Percentiles rank a stretch among this genome's conserved stretches.
These are phyloP conservation scores for Dermochelys coriacea DNA, from an alignment of 2,797 vertebrate species.

Conservation along the genomic window DNA sequence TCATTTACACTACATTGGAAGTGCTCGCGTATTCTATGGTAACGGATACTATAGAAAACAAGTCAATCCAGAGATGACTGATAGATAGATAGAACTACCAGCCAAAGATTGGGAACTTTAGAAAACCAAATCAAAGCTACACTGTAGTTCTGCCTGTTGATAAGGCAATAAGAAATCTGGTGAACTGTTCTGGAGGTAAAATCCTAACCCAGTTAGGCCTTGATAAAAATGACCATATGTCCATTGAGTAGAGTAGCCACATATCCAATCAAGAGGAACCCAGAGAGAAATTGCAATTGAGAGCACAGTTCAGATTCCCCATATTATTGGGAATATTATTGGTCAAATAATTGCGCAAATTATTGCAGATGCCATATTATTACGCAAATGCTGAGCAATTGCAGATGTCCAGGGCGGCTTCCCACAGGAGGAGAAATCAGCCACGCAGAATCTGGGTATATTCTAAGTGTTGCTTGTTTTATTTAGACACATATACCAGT, in stretches of 20 bases:
- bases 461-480: constrained; percentile 33
- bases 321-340: background rate
- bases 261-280: background rate
- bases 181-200: background rate
- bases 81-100: accelerated
- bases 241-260: background rate
- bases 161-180: background rate
- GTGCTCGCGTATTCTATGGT: background rate
- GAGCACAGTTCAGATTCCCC: background rate
- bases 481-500: background rate
- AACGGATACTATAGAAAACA: background rate
- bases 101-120: background rate
- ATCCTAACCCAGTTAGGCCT: background rate
- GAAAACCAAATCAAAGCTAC: constrained; percentile 27
- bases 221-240: background rate
- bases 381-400: background rate
- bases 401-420: background rate
- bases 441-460: background rate
- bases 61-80: background rate
- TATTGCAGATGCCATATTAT: background rate
- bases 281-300: constrained; percentile 27
- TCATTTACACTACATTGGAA: background rate
- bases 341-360: no score
- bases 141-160: background rate
- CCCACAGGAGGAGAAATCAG: background rate